Percentiles rank a stretch among this genome's conserved stretches.
phyloP scores from a whole-genome alignment of 2,797 vertebrate genomes.

The Coracias cyanogaster region DNA sequence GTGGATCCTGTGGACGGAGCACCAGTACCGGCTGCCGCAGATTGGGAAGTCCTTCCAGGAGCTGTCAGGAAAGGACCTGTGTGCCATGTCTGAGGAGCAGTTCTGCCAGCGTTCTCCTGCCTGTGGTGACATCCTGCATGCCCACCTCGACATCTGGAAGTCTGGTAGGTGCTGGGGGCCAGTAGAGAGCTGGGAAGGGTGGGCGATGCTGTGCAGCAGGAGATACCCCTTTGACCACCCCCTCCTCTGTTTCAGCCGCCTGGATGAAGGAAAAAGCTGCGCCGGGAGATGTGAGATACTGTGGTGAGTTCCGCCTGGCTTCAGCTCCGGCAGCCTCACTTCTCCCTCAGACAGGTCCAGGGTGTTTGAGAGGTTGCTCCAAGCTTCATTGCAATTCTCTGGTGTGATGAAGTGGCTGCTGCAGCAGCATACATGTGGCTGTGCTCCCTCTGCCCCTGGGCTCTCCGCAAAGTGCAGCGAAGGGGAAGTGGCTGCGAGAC shows the following conservation, averaged over 20 bases:
- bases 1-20: constrained; percentile 98
- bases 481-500: fast-evolving
- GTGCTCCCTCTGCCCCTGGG: fast-evolving
- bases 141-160: constrained; percentile 98
- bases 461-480: fast-evolving
- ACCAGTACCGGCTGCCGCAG: constrained; percentile 93
- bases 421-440: fast-evolving
- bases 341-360: background rate
- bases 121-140: constrained; percentile 92
- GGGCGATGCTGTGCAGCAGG: background rate
- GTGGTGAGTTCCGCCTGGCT: constrained; percentile 67
- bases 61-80: constrained; percentile 91
- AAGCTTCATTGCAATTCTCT: background rate
- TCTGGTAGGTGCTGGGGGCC: constrained; percentile 82
- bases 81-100: constrained; percentile 93
- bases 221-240: background rate
- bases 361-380: fast-evolving
- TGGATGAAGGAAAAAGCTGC: constrained; percentile 95
- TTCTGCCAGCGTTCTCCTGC: constrained; percentile 91
- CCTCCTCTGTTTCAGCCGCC: constrained; percentile 83
- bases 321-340: background rate
- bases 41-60: constrained; percentile 94
- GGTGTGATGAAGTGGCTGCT: fast-evolving
- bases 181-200: background rate
- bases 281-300: constrained; percentile 78